phyloP scores from a whole-genome alignment of 2,888 invertebrate species.

The Oligia fasciuncula region DNA sequence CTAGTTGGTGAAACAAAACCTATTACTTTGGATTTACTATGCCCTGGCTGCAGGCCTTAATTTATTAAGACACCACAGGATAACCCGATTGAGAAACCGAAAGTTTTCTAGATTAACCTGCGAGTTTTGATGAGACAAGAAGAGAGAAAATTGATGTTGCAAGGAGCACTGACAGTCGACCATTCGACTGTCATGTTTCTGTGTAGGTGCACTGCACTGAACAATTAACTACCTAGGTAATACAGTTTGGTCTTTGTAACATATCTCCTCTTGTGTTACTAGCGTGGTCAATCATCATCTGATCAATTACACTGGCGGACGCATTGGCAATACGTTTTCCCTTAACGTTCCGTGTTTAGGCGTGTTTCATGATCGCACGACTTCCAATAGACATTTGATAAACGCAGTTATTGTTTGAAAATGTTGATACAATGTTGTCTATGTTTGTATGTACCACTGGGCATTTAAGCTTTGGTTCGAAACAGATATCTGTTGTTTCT shows the following conservation, averaged over 20 bases:
- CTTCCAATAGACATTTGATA: conserved; percentile 11
- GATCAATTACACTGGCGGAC: conserved; percentile 58
- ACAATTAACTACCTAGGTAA: not conserved
- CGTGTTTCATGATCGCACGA: conserved; percentile 20
- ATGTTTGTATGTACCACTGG: not conserved
- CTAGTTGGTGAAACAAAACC: not conserved
- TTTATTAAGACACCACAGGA: not conserved
- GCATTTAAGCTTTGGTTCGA: not conserved
- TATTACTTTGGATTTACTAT: not conserved
- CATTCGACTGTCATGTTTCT: not conserved
- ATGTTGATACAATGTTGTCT: conserved; percentile 6
- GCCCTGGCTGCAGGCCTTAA: not conserved
- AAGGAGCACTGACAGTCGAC: too few species aligned
- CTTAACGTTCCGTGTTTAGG: conserved; percentile 26
- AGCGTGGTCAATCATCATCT: conserved; percentile 61
- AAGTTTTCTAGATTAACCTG: not conserved
- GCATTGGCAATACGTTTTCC: conserved; percentile 39
- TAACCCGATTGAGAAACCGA: not conserved
- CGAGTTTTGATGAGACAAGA: not conserved
- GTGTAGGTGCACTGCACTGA: not conserved
- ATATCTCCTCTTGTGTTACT: conserved; percentile 14
- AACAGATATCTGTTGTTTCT: not conserved
- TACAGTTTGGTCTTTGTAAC: conserved; percentile 13
- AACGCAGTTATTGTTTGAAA: conserved; percentile 19
- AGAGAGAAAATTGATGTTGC: not conserved